Conservation (phyloP, 2,888 invertebrate genomes). For the Callyntrura sp. region DNA sequence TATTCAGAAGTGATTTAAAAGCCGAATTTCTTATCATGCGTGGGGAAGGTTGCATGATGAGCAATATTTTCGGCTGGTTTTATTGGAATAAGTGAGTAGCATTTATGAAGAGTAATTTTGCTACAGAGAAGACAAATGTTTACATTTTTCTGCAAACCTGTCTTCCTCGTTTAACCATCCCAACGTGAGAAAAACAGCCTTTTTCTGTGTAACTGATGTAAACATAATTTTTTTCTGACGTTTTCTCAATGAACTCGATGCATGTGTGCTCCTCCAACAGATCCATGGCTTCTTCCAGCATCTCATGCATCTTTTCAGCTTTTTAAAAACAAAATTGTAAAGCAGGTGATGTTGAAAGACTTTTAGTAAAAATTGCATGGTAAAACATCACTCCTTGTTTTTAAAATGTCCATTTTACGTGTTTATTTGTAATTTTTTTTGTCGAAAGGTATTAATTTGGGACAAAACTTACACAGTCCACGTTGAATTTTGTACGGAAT, state of each 20-base stretch:
- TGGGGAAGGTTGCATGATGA: slow-evolving; percentile 10
- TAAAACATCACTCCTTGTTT: not conserved
- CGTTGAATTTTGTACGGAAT: slow-evolving; percentile 73
- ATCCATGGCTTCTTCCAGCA: slow-evolving; percentile 76
- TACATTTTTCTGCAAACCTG: slow-evolving; percentile 75
- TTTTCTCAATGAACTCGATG: slow-evolving; percentile 75
- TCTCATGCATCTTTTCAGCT: slow-evolving; percentile 72
- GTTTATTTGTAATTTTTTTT: not conserved
- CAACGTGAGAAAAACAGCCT: slow-evolving; percentile 80
- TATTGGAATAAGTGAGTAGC: not conserved
- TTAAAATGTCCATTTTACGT: not conserved
- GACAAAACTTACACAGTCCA: slow-evolving; percentile 68
- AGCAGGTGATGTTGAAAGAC: too few relatives aligned
- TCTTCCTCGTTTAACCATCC: slow-evolving; percentile 78
- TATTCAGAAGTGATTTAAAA: slow-evolving; percentile 15
- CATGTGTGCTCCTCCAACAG: slow-evolving; percentile 73
- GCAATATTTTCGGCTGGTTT: slow-evolving; percentile 13
- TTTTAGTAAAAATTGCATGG: too few relatives aligned
- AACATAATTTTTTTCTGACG: slow-evolving; percentile 76
- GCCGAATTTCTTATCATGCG: not conserved
- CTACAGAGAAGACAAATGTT: slow-evolving; percentile 28
- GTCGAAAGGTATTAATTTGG: not conserved
- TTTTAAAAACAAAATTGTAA: not conserved
- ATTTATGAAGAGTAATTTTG: slow-evolving; percentile 7
- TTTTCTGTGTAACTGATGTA: slow-evolving; percentile 76